Conservation (phyloP, 1,140 invertebrate genomes). For the Metaphire vulgaris region DNA sequence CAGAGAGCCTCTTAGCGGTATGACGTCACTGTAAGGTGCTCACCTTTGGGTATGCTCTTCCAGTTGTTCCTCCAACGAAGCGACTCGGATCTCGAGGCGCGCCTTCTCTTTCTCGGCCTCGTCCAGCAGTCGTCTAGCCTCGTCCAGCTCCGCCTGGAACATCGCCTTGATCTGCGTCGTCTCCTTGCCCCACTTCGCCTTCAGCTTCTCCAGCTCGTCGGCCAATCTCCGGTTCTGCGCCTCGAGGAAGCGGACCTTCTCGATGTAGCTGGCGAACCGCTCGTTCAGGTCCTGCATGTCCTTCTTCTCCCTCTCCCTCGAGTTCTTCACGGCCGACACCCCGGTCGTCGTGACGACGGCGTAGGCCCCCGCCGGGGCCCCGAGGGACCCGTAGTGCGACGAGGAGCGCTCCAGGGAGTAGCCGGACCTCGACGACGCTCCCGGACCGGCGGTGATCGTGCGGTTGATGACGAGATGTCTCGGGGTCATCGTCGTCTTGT, state of each 20-base stretch:
- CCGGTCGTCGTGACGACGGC: slow-evolving; percentile 36
- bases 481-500: not conserved
- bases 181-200: slow-evolving; percentile 30
- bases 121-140: slow-evolving; percentile 36
- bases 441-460: not conserved
- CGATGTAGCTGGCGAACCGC: slow-evolving; percentile 33
- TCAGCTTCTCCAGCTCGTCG: slow-evolving; percentile 31
- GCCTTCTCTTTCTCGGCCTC: slow-evolving; percentile 33
- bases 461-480: slow-evolving; percentile 7
- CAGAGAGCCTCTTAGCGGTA: too few relatives aligned
- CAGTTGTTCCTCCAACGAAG: slow-evolving; percentile 37
- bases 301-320: slow-evolving; percentile 46
- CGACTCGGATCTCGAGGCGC: slow-evolving; percentile 25
- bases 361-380: slow-evolving; percentile 5
- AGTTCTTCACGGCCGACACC: slow-evolving; percentile 49
- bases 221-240: slow-evolving; percentile 29
- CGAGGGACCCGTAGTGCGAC: not conserved
- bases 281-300: slow-evolving; percentile 32
- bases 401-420: not conserved
- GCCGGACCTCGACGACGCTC: not conserved
- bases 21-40: too few relatives aligned
- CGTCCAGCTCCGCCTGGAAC: slow-evolving; percentile 32
- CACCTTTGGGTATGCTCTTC: slow-evolving; percentile 41
- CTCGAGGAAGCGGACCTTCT: slow-evolving; percentile 32
- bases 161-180: slow-evolving; percentile 30